Evolutionary conservation across 2,113 vertebrate genomes (phyloP).

Genomic region (Ochotona curzoniae): DNA sequence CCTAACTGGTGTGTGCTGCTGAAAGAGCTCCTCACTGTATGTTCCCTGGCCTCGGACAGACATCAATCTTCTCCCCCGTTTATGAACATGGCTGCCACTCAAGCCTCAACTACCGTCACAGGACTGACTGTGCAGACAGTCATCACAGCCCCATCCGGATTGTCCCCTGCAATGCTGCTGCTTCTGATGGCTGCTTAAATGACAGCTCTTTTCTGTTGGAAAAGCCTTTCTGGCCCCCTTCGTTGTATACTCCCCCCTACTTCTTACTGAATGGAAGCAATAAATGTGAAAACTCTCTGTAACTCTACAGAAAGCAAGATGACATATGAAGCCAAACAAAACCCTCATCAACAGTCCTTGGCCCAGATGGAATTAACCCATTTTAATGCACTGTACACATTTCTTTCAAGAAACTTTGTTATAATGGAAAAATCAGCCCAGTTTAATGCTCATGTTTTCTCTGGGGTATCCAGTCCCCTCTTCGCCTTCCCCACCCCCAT

Average conservation of each 20-base stretch:
- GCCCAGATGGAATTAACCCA: neutral
- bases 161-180: constrained; percentile 42
- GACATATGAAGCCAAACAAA: constrained; percentile 75
- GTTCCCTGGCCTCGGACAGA: constrained; percentile 72
- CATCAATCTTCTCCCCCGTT: constrained; percentile 85
- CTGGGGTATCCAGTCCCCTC: neutral
- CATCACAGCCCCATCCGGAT: constrained; percentile 75
- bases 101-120: constrained; percentile 81
- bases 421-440: neutral
- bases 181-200: neutral
- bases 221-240: constrained; percentile 28
- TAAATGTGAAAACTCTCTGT: constrained; percentile 81
- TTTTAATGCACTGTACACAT: constrained; percentile 17
- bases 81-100: constrained; percentile 87
- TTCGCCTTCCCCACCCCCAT: neutral
- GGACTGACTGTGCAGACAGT: constrained; percentile 81
- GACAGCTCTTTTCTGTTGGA: constrained; percentile 15
- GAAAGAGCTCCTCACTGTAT: constrained; percentile 80
- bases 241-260: neutral
- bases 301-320: constrained; percentile 66
- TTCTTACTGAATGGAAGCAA: constrained; percentile 68
- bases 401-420: constrained; percentile 8
- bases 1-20: constrained; percentile 70
- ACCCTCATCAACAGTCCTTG: constrained; percentile 53
- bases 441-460: neutral